Evolutionary conservation across 2,797 vertebrate genomes (phyloP), one percentile per base, ranked within the genome.

Genomic region (Malurus splendens): DNA sequence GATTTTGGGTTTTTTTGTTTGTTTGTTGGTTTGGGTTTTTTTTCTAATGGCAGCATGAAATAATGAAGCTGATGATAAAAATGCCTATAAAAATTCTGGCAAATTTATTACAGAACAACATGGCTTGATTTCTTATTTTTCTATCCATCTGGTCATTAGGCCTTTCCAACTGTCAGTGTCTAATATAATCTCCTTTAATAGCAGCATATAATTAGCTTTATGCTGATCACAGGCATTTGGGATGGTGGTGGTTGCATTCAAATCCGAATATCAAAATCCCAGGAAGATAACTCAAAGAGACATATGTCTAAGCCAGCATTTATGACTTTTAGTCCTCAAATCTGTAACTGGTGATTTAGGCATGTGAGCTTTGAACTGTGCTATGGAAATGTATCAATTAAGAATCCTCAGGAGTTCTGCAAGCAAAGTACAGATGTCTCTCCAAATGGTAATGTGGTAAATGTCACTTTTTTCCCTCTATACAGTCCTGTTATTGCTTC

Each of bases 131-230:
- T 92, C 66, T 54, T 82, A 62, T 81, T 83, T 85, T 71, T 30
- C 71, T 65, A 85, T 94, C 94, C 96, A 96, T 94, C 96, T 97
- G 96, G 96, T 96, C 96, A 96, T 96, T 96, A 97, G 95, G 92
- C 92, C 90, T 97, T 96, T 97, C 95, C 95, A 97, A 96, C 96
- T 97, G 96, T 96, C 95, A 96, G 74, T 91, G 79, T 93, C 89
- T 96, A 83, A 79, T 96, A 92, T 92, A 96, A 95, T 96, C 95
- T 97, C 87, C 93, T 96, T 96, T 97, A 97, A 96, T 95, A 95
- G 94, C 94, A 94, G 83, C 80, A 75, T 81, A 89, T 96, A 96
- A 96, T 96, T 97, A 96, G 92, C 92, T 96, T 94, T 95, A 93
- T 96, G 94, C 81, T 96, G 94, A 96, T 96, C 94, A 94, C 87